Evolutionary conservation across 2,888 invertebrate species (phyloP).

Genomic region (Falcaria lacertinaria): DNA sequence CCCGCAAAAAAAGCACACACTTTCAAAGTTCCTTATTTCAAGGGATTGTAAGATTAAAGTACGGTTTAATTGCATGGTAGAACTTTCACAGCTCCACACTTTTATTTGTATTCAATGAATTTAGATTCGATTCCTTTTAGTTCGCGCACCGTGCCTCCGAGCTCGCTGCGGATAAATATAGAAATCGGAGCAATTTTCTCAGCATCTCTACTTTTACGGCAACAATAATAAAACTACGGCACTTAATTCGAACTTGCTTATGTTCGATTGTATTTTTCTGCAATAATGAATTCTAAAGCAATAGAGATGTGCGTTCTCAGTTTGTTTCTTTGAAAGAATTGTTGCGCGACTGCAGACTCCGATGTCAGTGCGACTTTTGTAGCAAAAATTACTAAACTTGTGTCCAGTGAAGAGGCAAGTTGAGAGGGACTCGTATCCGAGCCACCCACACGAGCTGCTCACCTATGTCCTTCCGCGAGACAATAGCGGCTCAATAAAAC

Average conservation of each 20-base stretch:
- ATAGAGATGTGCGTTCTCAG: constrained; percentile 15
- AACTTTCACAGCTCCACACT: constrained; percentile 55
- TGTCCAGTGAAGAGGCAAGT: constrained; percentile 37
- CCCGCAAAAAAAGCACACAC: constrained; percentile 61
- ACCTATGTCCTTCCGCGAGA: constrained; percentile 34
- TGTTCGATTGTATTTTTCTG: constrained; percentile 20
- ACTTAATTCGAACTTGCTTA: constrained; percentile 34
- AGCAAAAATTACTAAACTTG: constrained; percentile 58
- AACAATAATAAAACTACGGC: constrained; percentile 36
- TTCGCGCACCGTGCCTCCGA: constrained; percentile 17
- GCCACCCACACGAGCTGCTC: constrained; percentile 12
- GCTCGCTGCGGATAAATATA: constrained; percentile 32
- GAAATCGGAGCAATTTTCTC: constrained; percentile 42
- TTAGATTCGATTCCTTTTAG: constrained; percentile 56
- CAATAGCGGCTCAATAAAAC: constrained; percentile 70
- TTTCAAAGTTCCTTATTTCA: constrained; percentile 73
- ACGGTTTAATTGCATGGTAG: constrained; percentile 72
- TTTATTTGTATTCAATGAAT: constrained; percentile 66
- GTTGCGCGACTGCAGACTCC: constrained; percentile 27
- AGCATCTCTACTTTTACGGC: constrained; percentile 30
- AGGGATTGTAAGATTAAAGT: constrained; percentile 71
- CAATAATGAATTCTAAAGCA: constrained; percentile 27
- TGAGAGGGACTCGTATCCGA: constrained; percentile 6
- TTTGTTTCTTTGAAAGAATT: constrained; percentile 25
- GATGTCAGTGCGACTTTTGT: constrained; percentile 44